phyloP scores from a whole-genome alignment of 2,113 vertebrate species.

The Dascyllus trimaculatus region DNA sequence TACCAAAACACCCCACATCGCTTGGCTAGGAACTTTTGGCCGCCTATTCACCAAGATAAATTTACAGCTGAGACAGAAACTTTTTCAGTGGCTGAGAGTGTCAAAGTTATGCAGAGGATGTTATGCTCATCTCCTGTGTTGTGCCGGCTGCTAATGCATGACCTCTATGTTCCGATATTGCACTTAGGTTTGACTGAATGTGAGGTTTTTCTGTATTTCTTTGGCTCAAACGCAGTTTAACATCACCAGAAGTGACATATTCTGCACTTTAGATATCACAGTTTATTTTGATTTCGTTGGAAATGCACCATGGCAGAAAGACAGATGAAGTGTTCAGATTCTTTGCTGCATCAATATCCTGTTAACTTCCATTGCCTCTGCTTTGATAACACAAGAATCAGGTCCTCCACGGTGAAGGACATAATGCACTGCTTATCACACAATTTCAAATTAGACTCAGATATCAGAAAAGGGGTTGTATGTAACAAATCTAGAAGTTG shows the following conservation, averaged over 20 bases:
- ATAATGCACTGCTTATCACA: no score
- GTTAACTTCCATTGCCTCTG: no score
- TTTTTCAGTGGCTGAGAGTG: constrained; percentile 8
- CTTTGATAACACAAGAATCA: no score
- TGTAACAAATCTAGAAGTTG: no score
- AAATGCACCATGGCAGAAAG: no score
- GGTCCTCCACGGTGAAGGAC: no score
- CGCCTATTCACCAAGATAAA: constrained; percentile 24
- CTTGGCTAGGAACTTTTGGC: constrained; percentile 49
- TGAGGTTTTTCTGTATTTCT: no score
- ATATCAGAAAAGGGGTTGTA: no score
- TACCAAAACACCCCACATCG: constrained; percentile 46
- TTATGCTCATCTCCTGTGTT: constrained; percentile 25
- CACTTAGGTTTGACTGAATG: background rate
- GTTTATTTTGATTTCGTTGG: background rate
- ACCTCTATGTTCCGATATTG: background rate
- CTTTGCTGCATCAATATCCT: no score
- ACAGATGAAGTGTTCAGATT: no score
- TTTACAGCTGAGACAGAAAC: constrained; percentile 28
- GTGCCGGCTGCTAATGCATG: background rate
- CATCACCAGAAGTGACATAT: background rate
- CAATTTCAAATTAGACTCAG: no score
- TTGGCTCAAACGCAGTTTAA: background rate
- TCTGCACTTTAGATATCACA: background rate
- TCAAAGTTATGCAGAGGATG: constrained; percentile 53